Evolutionary conservation across 2,888 invertebrate species (phyloP).

Genomic region (Lysandra bellargus): DNA sequence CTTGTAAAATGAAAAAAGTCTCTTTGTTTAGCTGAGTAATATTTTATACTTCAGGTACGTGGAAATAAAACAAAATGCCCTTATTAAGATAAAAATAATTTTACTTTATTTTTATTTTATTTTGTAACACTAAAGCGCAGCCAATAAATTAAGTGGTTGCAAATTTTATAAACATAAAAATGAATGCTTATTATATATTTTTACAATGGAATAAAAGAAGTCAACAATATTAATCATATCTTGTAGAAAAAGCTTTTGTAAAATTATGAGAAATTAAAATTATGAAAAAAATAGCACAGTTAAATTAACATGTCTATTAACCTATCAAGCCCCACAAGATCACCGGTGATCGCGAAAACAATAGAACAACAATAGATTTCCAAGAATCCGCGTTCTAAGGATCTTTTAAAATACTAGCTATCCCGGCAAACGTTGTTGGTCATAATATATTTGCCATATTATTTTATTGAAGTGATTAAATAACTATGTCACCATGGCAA

Average conservation of each 20-base stretch:
- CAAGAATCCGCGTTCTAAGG: too few species aligned
- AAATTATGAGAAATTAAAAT: neutral
- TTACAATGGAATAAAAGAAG: neutral
- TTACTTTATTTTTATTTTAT: neutral
- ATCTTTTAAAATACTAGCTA: too few species aligned
- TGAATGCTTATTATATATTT: neutral
- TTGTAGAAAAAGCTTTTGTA: neutral
- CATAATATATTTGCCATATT: too few species aligned
- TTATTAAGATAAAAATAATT: neutral
- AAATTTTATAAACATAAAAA: neutral
- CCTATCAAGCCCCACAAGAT: too few species aligned
- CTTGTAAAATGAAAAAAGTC: neutral
- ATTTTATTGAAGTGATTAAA: too few species aligned
- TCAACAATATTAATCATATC: neutral
- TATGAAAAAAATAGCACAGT: neutral
- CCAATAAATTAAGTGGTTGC: slow-evolving; percentile 1
- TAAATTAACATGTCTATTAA: too few species aligned
- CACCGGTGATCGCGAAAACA: too few species aligned
- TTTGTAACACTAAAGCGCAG: slow-evolving; percentile 2
- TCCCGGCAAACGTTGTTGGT: too few species aligned
- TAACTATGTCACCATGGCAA: too few species aligned
- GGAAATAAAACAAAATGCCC: neutral
- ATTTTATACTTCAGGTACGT: neutral
- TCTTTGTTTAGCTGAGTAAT: neutral
- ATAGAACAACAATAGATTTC: too few species aligned